A percentile compares a stretch with the other conserved stretches of the same genome.
phyloP scores from a whole-genome alignment of 2,797 vertebrate genomes.

The Emys orbicularis region DNA sequence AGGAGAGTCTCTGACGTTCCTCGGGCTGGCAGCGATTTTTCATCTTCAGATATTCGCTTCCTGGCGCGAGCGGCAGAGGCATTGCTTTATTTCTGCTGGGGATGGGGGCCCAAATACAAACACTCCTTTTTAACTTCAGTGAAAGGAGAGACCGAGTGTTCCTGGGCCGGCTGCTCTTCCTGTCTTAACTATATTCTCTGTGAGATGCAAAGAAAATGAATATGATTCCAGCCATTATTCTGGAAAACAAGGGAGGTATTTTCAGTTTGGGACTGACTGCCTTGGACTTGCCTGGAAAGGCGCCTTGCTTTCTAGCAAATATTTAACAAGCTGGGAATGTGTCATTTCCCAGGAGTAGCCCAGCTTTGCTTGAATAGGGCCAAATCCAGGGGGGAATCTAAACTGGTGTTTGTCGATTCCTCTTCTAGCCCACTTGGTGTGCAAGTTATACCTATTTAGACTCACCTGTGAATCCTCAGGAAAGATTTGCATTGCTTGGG shows the following conservation, averaged over 20 bases:
- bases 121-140: neutral
- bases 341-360: neutral
- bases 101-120: too few species aligned
- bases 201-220: neutral
- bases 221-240: neutral
- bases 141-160: neutral
- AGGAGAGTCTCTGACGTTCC: neutral
- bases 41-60: neutral
- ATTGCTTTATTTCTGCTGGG: neutral
- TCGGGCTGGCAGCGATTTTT: neutral
- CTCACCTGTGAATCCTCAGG: neutral
- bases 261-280: neutral
- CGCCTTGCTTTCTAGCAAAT: neutral
- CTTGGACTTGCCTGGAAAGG: neutral
- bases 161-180: neutral
- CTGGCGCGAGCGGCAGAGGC: neutral
- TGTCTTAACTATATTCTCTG: accelerated
- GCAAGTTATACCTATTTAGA: too few species aligned
- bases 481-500: neutral
- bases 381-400: neutral
- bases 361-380: neutral
- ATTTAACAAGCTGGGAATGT: neutral
- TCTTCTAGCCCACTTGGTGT: neutral
- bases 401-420: neutral
- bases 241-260: neutral